Evolutionary conservation across 2,113 vertebrate species (phyloP), one percentile per base, ranked within the genome.

Genomic region (Hyperopisus bebe): DNA sequence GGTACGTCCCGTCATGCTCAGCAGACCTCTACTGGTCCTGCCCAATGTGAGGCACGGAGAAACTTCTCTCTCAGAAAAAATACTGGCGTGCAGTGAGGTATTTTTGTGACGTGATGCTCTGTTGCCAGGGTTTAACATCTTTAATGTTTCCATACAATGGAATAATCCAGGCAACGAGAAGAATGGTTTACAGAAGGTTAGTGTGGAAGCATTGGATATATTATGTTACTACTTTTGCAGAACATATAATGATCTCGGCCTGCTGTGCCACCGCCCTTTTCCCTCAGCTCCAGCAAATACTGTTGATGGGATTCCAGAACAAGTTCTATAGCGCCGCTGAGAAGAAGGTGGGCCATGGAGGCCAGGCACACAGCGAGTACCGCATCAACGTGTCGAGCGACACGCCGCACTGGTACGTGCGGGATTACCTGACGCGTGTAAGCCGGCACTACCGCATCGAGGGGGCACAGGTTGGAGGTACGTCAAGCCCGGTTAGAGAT

Each of bases 391-490:
- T 97, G 91, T 97, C 96, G 90, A 97, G 94, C 80, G 96, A 97
- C 92, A 97, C 96, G 0, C 96, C 96, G 0, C 95, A 96, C 92
- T 97, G 96, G 96, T 97, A 96, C 90, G 91, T 97, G 90, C 93
- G 92, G 91, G 96, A 97, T 91, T 97, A 96, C 91, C 90, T 97
- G 90, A 90, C 80, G 82, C 91, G 96, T 90, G 92, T 95, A 89
- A 93, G 95, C 89, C 90, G 53, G 35, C 90, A 94, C 92, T 95
- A 95, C 44, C 80, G 90, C 90, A 94, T 96, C 87, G 35, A n/a
- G 0, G 4, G 51, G 0, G 42, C 94, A 9, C 91, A 93, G 5
- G 95, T 97, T 24, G 93, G 94, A 89, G 96, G 96, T 97, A 93
- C 92, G 82, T 47, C 15, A 0, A 24, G 24, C 47, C 44, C 42